Evolutionary conservation across 2,113 vertebrate species (phyloP), one percentile per base, ranked within the genome.

Genomic region (Conger conger): DNA sequence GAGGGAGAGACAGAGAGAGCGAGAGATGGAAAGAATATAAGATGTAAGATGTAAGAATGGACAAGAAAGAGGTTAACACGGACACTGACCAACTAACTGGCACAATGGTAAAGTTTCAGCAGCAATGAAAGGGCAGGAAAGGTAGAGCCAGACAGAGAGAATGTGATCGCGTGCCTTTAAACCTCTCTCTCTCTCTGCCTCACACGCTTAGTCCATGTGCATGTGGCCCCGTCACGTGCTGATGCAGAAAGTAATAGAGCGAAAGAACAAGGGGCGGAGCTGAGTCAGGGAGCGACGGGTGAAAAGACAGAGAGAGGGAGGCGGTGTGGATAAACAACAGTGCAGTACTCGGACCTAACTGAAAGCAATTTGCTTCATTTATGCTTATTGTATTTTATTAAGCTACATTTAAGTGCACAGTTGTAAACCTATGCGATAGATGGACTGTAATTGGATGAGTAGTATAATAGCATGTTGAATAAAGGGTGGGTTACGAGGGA

Each of bases 151-250:
- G 76, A 85, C 80, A 45, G 85, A 83, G 86, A 86, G 90, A 80
- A 85, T 92, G 92, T 82, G 84, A 90, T 93, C 91, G 93, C 92
- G 92, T 95, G 94, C 94, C 93, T 94, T 94, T 93, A 94, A 95
- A 95, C 93, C 95, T 88, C 83, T 78, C 53, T 60, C 50, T 57
- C 80, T 82, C 57, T 73, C 36, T 73, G 30, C 91, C 94, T 95
- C 94, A 94, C 93, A 95, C 92, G 92, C 93, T 93, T 92, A 88
- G 89, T 92, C 89, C 93, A 92, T 92, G 93, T 94, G 94, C 94
- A 90, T 90, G 93, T 90, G 91, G 92, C 90, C 90, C 45, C 38
- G 88, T 94, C 94, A 95, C 94, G 94, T 95, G 94, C 93, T 9
- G 90, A 89, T 91, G 89, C 91, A 86, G 89, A 83, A 89, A 90